phyloP scores from a whole-genome alignment of 2,797 vertebrate genomes.

The Platalea minor region DNA sequence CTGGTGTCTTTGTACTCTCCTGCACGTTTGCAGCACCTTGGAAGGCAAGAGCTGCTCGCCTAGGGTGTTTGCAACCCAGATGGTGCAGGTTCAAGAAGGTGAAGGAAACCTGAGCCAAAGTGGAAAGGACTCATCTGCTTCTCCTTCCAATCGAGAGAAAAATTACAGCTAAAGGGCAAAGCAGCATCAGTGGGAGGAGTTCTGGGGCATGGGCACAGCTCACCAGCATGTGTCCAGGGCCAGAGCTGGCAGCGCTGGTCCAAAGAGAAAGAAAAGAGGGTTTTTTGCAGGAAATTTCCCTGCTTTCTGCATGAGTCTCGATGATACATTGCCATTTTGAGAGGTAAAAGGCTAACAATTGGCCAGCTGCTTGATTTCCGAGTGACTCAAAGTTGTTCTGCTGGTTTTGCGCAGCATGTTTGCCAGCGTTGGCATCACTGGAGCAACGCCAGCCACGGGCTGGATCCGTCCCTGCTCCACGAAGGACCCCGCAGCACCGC shows the following conservation, averaged over 20 bases:
- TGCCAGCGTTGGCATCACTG: background rate
- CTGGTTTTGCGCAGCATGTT: background rate
- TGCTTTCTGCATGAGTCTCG: background rate
- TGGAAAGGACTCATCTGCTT: constrained; percentile 23
- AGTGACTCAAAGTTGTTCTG: background rate
- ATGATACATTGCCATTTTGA: background rate
- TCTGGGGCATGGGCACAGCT: background rate
- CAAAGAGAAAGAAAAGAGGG: background rate
- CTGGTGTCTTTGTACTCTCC: background rate
- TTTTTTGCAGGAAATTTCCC: background rate
- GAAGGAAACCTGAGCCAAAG: background rate
- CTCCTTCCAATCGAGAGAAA: background rate
- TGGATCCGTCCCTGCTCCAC: background rate
- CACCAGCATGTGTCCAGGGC: fast-evolving
- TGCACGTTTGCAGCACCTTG: background rate
- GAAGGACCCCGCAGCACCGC: background rate
- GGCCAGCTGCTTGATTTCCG: background rate
- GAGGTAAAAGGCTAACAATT: background rate
- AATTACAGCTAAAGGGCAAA: constrained; percentile 6
- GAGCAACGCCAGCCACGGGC: fast-evolving
- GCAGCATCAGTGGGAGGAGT: background rate
- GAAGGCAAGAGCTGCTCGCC: background rate
- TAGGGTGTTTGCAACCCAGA: constrained; percentile 11
- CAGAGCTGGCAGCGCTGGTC: background rate
- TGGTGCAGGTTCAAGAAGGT: background rate